Conservation (phyloP, 2,888 invertebrate genomes). For the Lagria hirta region DNA sequence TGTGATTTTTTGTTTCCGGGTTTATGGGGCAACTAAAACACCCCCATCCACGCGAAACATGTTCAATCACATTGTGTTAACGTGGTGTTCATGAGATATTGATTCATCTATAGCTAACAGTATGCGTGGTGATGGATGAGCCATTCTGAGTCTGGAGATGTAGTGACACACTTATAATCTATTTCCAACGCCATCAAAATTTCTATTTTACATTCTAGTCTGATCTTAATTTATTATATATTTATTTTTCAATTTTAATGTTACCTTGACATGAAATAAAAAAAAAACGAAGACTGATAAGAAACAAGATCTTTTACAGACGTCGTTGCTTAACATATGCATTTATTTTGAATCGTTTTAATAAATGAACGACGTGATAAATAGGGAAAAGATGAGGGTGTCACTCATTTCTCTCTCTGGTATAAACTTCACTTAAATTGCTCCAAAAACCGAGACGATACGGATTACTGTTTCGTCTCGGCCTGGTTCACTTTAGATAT, state of each 20-base stretch:
- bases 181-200: conserved; percentile 20
- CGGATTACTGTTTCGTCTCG: conserved; percentile 12
- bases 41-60: conserved; percentile 20
- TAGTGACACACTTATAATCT: conserved; percentile 3
- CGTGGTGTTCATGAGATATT: conserved; percentile 53
- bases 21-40: conserved; percentile 4
- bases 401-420: conserved; percentile 5
- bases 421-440: conserved; percentile 25
- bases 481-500: conserved; percentile 29
- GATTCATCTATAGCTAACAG: conserved; percentile 50
- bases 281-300: conserved; percentile 42
- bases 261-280: conserved; percentile 27
- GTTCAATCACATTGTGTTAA: conserved; percentile 54
- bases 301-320: conserved; percentile 20
- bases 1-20: conserved; percentile 46
- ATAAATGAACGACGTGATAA: conserved; percentile 15
- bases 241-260: conserved; percentile 16
- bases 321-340: conserved; percentile 19
- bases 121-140: conserved; percentile 33
- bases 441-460: conserved; percentile 18
- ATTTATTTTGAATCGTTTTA: conserved; percentile 16
- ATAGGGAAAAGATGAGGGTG: conserved; percentile 5
- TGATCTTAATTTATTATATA: conserved; percentile 13
- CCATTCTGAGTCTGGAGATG: conserved; percentile 28
- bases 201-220: conserved; percentile 24